Evolutionary conservation across 2,888 invertebrate genomes (phyloP), one percentile per base, ranked within the genome.

Genomic region (Rhodophaea formosa): DNA sequence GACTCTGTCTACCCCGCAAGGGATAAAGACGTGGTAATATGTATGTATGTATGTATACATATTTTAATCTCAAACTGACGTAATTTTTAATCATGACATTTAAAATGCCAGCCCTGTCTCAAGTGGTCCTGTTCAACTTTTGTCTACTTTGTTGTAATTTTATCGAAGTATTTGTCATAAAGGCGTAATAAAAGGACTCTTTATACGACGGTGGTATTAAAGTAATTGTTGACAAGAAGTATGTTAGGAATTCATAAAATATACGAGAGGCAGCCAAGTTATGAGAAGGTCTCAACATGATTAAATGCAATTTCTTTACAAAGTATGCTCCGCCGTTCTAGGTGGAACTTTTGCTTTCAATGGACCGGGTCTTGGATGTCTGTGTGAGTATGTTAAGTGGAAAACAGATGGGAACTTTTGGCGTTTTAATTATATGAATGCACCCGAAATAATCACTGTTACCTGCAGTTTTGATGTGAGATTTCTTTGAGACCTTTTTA

Each of bases 251-350:
- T 86, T 88, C 79, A 80, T 82, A 84, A 86, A 87, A 83, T 82
- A 80, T 71, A 81, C 75, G 77, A 71, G 73, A 76, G 74, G 75
- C 76, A 76, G 79, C 75, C 73, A 80, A 85, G 86, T 82, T 87
- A 80, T 81, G 79, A 80, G 80, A 70, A 74, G 74, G 80, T 84
- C 79, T 76, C 77, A 79, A 84, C 80, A 85, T 88, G 83, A 87
- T 86, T 84, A 84, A 88, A 88, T 88, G 88, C 88, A 87, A 88
- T 89, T 88, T 88, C 86, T 88, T 88, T 75, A 76, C 71, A 74
- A 89, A 88, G 84, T 86, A 87, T 89, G 84, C 81, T 75, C 77
- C 49, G 47, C 16, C 69, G 75, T 77, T 77, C 72, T 79, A 73
- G 70, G 70, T 71, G 71, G 67, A 88, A 88, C 80, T 88, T 88